phyloP scores from a whole-genome alignment of 1,140 invertebrate genomes.

The Drosophila nikananu region DNA sequence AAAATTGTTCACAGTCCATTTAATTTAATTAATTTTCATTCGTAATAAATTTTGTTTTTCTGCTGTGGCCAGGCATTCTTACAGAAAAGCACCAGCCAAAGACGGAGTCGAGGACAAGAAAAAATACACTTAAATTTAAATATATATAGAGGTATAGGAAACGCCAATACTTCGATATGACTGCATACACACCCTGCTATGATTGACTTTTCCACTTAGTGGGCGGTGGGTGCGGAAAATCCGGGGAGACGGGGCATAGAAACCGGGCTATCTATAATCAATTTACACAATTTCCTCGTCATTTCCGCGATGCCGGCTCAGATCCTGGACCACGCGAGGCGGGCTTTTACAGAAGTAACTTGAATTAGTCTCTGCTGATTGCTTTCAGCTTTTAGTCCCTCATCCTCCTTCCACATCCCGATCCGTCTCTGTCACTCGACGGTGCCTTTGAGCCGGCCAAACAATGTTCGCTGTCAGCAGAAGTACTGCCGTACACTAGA shows the following conservation, averaged over 20 bases:
- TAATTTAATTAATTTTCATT: constrained; percentile 81
- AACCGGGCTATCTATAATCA: constrained; percentile 74
- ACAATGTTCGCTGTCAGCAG: constrained; percentile 58
- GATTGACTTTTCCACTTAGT: constrained; percentile 65
- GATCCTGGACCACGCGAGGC: constrained; percentile 14
- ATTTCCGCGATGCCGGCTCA: constrained; percentile 59
- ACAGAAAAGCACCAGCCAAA: constrained; percentile 14
- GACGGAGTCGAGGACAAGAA: constrained; percentile 22
- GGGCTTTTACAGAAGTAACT: constrained; percentile 48
- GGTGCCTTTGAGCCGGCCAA: constrained; percentile 47
- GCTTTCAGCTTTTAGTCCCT: constrained; percentile 44
- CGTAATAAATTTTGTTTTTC: constrained; percentile 73
- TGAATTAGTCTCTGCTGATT: constrained; percentile 60
- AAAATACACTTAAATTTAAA: constrained; percentile 67
- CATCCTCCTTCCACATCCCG: neutral
- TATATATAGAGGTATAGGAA: constrained; percentile 16
- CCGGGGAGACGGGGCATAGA: constrained; percentile 24
- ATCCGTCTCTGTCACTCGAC: constrained; percentile 38
- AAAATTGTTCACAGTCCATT: constrained; percentile 75
- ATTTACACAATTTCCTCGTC: constrained; percentile 76
- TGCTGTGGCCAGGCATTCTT: constrained; percentile 37
- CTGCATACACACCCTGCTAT: constrained; percentile 34
- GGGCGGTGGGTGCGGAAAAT: constrained; percentile 5
- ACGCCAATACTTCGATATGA: constrained; percentile 23
- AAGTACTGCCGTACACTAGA: constrained; percentile 15